Evolutionary conservation across 2,113 vertebrate genomes (phyloP).

Genomic region (Pedetes capensis): DNA sequence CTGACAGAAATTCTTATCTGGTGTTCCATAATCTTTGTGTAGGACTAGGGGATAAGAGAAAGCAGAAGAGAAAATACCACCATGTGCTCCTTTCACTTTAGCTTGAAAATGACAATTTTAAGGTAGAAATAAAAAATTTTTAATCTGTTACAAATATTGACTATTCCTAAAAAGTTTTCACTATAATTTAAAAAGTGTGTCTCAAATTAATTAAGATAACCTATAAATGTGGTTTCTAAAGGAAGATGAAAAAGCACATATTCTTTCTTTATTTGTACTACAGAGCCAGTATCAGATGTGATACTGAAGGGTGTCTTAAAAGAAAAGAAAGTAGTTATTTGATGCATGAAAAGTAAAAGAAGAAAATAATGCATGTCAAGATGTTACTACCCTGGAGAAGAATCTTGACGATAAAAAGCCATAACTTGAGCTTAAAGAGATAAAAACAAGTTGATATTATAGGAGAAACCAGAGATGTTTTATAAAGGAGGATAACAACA

Average conservation of each 20-base stretch:
- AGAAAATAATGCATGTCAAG: constrained; percentile 50
- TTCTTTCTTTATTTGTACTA: constrained; percentile 3
- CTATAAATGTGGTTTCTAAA: not conserved
- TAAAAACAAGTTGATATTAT: not conserved
- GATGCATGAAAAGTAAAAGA: not conserved
- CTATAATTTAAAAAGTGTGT: not conserved
- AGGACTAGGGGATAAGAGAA: not conserved
- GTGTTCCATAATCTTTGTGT: not conserved
- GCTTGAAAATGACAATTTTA: not conserved
- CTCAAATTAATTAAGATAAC: not conserved
- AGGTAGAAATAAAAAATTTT: not conserved
- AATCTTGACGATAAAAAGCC: constrained; percentile 39
- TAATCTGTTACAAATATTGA: not conserved
- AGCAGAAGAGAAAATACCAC: not conserved
- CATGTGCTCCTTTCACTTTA: not conserved
- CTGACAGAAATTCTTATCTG: not conserved
- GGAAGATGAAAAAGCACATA: not conserved
- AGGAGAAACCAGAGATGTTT: constrained; percentile 1
- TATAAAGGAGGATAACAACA: not conserved
- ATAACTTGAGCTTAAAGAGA: not conserved
- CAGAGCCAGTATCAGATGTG: not conserved
- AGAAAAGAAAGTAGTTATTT: not conserved
- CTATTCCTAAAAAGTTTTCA: not conserved
- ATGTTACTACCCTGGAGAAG: not conserved
- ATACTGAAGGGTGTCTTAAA: not conserved